Evolutionary conservation across 2,797 vertebrate species (phyloP), one percentile per base, ranked within the genome.

Genomic region (Acipenser oxyrinchus): DNA sequence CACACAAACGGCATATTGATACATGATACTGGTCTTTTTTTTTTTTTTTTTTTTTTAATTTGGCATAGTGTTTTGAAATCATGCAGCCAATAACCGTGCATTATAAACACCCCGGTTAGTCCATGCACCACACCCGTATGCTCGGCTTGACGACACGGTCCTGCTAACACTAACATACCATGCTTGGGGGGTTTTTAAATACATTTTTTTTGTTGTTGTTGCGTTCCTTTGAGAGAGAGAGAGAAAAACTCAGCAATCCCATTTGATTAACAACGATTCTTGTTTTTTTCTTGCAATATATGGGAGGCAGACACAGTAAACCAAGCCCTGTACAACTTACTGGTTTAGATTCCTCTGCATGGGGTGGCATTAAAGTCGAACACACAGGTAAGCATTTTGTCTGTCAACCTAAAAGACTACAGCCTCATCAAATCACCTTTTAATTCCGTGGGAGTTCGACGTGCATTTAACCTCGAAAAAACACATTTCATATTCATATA

Each of bases 111-210:
- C 60, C 53, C 48, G 51, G 10, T 63, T 53, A 66, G 67, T 72
- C 68, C 78, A 81, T 82, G 80, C 66, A 90, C 85, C 87, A 85
- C 89, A 87, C 88, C 88, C 87, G 81, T 68, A 71, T 75, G 74
- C 68, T 11, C 67, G 78, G 79, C 83, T 83, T 11, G 68, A 50
- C 70, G 60, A 18, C 65, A 60, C 48, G 55, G 13, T 57, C 65
- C 62, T 23, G 58, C 23, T 61, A 49, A 62, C 48, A 62, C 59
- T 10, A 60, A 48, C 58, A 67, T 64, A 50, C 60, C 63, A 51
- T 67, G 55, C 73, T 66, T 69, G 23, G 23, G 23, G 2, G 23
- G 48, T 55, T 12, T 15, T 1, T 63, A 51, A 48, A 15, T 50
- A 52, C 65, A n/a, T 64, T 63, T 55, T 63, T 55, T 59, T 48